A percentile compares a stretch with the other conserved stretches of the same genome.
Conservation (phyloP, 2,113 vertebrate species). For the Geococcyx californianus region DNA sequence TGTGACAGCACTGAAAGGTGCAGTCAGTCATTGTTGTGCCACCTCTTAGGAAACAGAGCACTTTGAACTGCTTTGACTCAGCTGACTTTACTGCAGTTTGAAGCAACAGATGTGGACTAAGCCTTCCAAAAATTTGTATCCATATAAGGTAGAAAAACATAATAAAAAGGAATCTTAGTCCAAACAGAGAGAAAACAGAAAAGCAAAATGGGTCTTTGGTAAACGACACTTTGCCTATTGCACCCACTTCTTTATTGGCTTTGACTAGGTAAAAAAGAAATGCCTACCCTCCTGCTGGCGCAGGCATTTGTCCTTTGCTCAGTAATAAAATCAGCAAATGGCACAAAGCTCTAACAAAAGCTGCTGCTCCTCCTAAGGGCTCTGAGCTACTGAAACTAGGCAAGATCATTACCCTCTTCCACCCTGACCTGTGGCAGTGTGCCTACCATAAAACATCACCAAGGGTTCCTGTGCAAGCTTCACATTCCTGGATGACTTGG, state of each 20-base stretch:
- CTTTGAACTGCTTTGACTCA: not conserved
- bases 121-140: not conserved
- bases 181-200: not conserved
- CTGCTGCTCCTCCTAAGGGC: not conserved
- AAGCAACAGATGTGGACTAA: not conserved
- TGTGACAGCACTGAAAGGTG: not conserved
- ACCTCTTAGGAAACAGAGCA: not conserved
- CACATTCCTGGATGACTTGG: not conserved
- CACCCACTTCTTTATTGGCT: not conserved
- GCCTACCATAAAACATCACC: not conserved
- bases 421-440: not conserved
- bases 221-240: not conserved
- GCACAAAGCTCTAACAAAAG: not conserved
- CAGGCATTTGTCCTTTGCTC: not conserved
- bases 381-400: not conserved
- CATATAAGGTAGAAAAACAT: not conserved
- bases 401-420: not conserved
- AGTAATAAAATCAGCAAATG: not conserved
- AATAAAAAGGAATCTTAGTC: not conserved
- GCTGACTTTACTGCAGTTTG: not conserved
- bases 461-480: not conserved
- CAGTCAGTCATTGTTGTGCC: not conserved
- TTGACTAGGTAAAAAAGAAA: not conserved
- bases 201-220: not conserved
- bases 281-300: not conserved